Evolutionary conservation across 2,888 invertebrate species (phyloP).

Genomic region (Taenaris catops): DNA sequence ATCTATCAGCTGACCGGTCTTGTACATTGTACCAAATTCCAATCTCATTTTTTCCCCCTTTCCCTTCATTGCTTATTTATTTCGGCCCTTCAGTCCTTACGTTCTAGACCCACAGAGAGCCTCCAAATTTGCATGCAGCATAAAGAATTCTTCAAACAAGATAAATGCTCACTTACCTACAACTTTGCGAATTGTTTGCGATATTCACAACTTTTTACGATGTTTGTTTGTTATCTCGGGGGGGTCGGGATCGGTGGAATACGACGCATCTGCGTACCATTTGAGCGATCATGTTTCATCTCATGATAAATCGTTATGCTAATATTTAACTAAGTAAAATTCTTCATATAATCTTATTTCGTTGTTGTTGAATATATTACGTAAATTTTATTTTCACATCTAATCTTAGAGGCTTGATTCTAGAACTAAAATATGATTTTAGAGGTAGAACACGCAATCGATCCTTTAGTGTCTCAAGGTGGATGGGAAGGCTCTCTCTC

Average conservation of each 20-base stretch:
- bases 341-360: slow-evolving; percentile 10
- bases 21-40: slow-evolving; percentile 17
- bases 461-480: no score
- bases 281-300: slow-evolving; percentile 33
- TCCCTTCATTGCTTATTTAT: slow-evolving; percentile 30
- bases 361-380: no score
- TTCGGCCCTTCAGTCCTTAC: slow-evolving; percentile 19
- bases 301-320: slow-evolving; percentile 20
- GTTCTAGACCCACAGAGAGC: slow-evolving; percentile 25
- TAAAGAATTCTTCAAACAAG: slow-evolving; percentile 39
- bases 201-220: slow-evolving; percentile 61
- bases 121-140: slow-evolving; percentile 33
- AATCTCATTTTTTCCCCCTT: slow-evolving; percentile 26
- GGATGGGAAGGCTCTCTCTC: no score
- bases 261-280: slow-evolving; percentile 57
- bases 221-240: slow-evolving; percentile 48
- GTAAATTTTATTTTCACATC: no score
- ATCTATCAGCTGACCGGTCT: slow-evolving; percentile 8
- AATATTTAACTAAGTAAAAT: slow-evolving; percentile 21
- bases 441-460: no score
- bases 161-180: slow-evolving; percentile 48
- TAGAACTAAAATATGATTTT: no score
- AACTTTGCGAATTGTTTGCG: slow-evolving; percentile 53
- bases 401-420: no score
- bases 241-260: slow-evolving; percentile 48